phyloP scores from a whole-genome alignment of 2,888 invertebrate genomes.

The Drosophila paramelanica region DNA sequence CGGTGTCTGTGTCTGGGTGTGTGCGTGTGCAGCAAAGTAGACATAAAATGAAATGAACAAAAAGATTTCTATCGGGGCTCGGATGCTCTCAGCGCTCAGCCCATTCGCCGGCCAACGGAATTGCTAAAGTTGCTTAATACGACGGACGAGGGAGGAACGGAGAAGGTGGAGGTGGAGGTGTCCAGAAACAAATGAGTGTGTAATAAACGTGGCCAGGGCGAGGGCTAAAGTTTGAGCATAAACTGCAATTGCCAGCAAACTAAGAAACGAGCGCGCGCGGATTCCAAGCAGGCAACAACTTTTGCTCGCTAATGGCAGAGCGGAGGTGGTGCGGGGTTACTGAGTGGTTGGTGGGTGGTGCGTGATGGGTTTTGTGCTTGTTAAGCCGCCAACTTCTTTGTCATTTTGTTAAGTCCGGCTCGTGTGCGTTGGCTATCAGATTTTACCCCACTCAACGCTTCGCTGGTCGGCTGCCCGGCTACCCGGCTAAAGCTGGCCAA shows the following conservation, averaged over 20 bases:
- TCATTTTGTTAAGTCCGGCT: slow-evolving; percentile 46
- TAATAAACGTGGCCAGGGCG: slow-evolving; percentile 64
- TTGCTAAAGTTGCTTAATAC: slow-evolving; percentile 79
- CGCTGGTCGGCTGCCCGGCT: slow-evolving; percentile 35
- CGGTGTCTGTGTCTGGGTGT: slow-evolving; percentile 17
- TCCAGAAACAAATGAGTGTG: slow-evolving; percentile 75
- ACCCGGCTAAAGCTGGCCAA: slow-evolving; percentile 1
- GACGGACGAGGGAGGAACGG: slow-evolving; percentile 35
- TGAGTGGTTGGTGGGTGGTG: neutral
- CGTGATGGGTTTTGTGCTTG: slow-evolving; percentile 33
- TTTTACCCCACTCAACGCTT: slow-evolving; percentile 40
- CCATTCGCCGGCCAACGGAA: slow-evolving; percentile 52
- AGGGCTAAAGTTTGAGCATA: slow-evolving; percentile 66
- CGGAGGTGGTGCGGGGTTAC: neutral
- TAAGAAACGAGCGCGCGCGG: slow-evolving; percentile 31
- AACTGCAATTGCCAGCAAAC: slow-evolving; percentile 71
- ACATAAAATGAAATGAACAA: slow-evolving; percentile 80
- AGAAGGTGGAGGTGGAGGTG: neutral
- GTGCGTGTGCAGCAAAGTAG: slow-evolving; percentile 55
- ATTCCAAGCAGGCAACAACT: slow-evolving; percentile 46
- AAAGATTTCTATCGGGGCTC: slow-evolving; percentile 73
- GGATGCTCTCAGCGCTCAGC: slow-evolving; percentile 20
- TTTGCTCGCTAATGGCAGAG: slow-evolving; percentile 45
- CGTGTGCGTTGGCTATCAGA: slow-evolving; percentile 31
- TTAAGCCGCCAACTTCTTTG: slow-evolving; percentile 69